These are phyloP conservation scores for Paradoxurus hermaphroditus DNA, from an alignment of 2,113 vertebrate species.

Conservation along the genomic window DNA sequence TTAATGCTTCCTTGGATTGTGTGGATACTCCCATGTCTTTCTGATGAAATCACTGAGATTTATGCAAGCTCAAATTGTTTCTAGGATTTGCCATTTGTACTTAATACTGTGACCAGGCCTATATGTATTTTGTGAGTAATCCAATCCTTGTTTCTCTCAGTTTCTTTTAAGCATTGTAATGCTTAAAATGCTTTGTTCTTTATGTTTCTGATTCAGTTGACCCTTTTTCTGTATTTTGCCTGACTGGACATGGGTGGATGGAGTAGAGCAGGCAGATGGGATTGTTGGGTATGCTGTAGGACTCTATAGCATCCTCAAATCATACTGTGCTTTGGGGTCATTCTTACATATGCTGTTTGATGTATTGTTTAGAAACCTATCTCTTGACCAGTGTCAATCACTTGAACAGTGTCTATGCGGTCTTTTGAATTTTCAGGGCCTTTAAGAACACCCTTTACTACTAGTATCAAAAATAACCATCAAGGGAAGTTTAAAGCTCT, in stretches of 20 bases:
- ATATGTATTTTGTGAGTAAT: background rate
- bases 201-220: background rate
- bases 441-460: background rate
- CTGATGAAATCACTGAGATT: background rate
- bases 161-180: background rate
- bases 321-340: background rate
- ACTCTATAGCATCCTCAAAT: background rate
- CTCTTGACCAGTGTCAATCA: background rate
- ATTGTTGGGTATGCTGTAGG: background rate
- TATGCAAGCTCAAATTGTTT: background rate
- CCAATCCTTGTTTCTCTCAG: background rate
- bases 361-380: background rate
- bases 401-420: background rate
- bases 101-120: background rate
- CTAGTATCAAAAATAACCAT: background rate
- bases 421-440: background rate
- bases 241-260: background rate
- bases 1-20: background rate
- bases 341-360: background rate
- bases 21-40: background rate
- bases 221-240: background rate
- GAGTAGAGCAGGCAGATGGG: background rate
- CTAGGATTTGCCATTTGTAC: background rate
- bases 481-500: background rate
- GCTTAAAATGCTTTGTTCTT: background rate